These are phyloP conservation scores for Sipha maydis DNA, from an alignment of 2,888 invertebrate genomes.

Conservation along the genomic window DNA sequence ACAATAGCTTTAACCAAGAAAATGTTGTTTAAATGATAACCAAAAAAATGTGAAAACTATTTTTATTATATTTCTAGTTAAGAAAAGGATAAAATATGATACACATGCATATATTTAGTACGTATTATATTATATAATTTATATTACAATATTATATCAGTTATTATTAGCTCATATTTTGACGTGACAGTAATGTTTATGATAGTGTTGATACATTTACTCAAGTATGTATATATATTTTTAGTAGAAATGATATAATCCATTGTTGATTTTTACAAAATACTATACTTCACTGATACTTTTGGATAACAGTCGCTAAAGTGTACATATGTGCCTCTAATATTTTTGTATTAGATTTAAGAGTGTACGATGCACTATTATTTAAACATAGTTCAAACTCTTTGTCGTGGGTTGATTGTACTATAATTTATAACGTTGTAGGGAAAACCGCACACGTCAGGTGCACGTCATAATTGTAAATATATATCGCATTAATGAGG, in stretches of 20 bases:
- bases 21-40: slow-evolving; percentile 7
- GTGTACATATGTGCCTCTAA: not conserved
- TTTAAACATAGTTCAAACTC: not conserved
- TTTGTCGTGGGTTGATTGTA: not conserved
- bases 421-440: not conserved
- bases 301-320: too few relatives aligned
- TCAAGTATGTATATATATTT: too few relatives aligned
- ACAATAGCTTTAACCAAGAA: not conserved
- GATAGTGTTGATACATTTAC: too few relatives aligned
- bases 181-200: too few relatives aligned
- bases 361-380: not conserved
- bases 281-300: too few relatives aligned
- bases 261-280: too few relatives aligned
- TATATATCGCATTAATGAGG: not conserved
- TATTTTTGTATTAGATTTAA: not conserved
- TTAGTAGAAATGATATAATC: too few relatives aligned
- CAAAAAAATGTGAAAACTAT: not conserved
- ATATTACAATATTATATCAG: not conserved
- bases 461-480: not conserved
- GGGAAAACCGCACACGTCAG: not conserved
- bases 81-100: not conserved
- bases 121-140: not conserved
- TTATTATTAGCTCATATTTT: too few relatives aligned
- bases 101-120: not conserved
- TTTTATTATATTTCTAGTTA: not conserved